These are phyloP conservation scores for Anoplius nigerrimus DNA, from an alignment of 2,888 invertebrate species.

Conservation along the genomic window DNA sequence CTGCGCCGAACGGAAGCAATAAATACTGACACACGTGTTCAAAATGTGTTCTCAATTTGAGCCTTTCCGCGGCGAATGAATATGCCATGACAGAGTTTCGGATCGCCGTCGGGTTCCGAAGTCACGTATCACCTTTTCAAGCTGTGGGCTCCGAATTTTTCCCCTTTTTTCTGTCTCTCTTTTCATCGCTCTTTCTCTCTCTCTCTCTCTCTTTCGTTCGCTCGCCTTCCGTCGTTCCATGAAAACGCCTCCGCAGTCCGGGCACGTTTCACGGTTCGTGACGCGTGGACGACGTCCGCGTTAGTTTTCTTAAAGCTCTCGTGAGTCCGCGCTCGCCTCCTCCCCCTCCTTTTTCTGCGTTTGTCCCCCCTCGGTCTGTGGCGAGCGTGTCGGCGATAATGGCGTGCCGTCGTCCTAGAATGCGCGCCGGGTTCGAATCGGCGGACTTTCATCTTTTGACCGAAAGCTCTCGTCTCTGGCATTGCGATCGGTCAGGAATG, in stretches of 20 bases:
- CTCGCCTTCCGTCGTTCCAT: background rate
- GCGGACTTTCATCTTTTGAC: constrained; percentile 1
- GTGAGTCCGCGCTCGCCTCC: too few relatives aligned
- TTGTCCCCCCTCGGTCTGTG: too few relatives aligned
- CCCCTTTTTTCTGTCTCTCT: background rate
- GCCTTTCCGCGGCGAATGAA: background rate
- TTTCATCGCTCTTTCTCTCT: background rate
- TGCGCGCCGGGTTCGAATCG: constrained; percentile 9
- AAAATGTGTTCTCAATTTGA: constrained; percentile 9
- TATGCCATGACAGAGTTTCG: background rate
- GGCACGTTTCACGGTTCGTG: too few relatives aligned
- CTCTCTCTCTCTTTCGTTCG: background rate
- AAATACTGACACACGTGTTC: constrained; percentile 21
- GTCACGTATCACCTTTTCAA: too few relatives aligned
- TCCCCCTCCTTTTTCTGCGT: too few relatives aligned
- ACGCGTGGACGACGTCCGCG: too few relatives aligned
- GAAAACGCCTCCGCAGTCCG: constrained; percentile 11
- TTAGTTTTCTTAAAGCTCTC: too few relatives aligned
- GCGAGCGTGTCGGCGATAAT: too few relatives aligned
- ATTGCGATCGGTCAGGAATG: constrained; percentile 32
- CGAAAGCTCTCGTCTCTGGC: background rate
- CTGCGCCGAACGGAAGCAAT: constrained; percentile 21
- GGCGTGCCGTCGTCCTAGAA: too few relatives aligned
- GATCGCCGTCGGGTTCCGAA: background rate
- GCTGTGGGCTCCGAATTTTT: background rate